phyloP scores from a whole-genome alignment of 2,888 invertebrate species.

The Trisateles emortualis region DNA sequence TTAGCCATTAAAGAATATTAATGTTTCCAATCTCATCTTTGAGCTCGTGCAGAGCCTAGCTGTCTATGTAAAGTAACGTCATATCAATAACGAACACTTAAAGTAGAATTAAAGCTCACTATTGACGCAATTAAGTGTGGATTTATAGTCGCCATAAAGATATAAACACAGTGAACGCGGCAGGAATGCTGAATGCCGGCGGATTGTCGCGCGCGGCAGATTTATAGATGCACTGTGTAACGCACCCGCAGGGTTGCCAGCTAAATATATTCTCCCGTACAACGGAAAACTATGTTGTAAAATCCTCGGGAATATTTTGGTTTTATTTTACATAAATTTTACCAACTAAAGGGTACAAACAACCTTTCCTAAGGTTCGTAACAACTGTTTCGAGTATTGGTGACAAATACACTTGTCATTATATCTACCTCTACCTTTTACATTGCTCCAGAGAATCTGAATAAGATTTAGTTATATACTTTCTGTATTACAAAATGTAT shows the following conservation, averaged over 20 bases:
- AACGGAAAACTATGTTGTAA: slow-evolving; percentile 5
- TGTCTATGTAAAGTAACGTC: background rate
- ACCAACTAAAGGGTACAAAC: no score
- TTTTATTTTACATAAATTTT: no score
- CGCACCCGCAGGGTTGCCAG: slow-evolving; percentile 23
- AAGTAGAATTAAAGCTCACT: slow-evolving; percentile 34
- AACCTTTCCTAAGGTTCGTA: no score
- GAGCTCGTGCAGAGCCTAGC: no score
- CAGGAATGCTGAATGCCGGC: slow-evolving; percentile 35
- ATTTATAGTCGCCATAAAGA: slow-evolving; percentile 46
- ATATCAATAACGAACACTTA: slow-evolving; percentile 9
- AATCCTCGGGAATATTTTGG: background rate
- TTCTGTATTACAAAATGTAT: no score
- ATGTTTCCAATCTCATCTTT: no score
- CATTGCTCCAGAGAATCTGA: no score
- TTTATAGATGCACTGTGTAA: slow-evolving; percentile 37
- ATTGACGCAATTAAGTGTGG: slow-evolving; percentile 52
- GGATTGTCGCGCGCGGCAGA: slow-evolving; percentile 44
- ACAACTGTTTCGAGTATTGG: no score
- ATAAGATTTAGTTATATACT: no score
- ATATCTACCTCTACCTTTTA: no score
- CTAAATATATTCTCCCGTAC: slow-evolving; percentile 13
- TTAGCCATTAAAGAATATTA: no score
- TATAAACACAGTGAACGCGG: slow-evolving; percentile 54
- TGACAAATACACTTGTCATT: no score